Evolutionary conservation across 2,113 vertebrate species (phyloP), one percentile per base, ranked within the genome.

Genomic region (Casuarius casuarius): DNA sequence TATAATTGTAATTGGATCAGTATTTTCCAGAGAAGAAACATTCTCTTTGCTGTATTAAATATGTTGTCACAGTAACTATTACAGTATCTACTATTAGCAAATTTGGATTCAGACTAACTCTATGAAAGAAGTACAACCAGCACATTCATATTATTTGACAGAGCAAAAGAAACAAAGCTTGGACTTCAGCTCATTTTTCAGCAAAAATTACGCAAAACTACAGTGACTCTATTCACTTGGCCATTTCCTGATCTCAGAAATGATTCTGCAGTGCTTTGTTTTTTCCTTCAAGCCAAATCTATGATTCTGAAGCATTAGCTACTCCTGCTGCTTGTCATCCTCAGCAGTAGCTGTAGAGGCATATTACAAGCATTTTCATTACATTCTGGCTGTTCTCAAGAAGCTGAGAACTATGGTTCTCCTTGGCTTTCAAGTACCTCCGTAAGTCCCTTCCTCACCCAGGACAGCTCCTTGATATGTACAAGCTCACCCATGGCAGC

Each of bases 401-500:
- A 87, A 87, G 28, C 62, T 68, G 48, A 85, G 46, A 92, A 79
- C 25, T 89, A 9, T 65, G 74, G 51, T 22, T 44, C 31, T 77
- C 19, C 28, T 66, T 44, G 11, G 76, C 35, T 85, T 66, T 48
- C 18, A 56, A 66, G 35, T 70, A 84, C 14, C 28, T 81, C 26
- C 74, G 26, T 74, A 71, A 3, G 2, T 38, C 54, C n/a, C 29
- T 58, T 91, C 51, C 35, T 26, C 56, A 31, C 59, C 38, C n/a
- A 87, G 54, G 52, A 28, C 56, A 62, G 33, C 14, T 15, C 82
- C 48, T 78, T 71, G 51, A 80, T 35, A 44, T 46, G 62, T 10
- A 58, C 40, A 79, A 71, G 46, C 29, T 72, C 54, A 35, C 19
- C 28, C 0, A 0, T 10, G 20, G 51, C 58, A 35, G 48, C 20